Evolutionary conservation across 1,140 invertebrate genomes (phyloP).

Genomic region (Lineus longissimus): DNA sequence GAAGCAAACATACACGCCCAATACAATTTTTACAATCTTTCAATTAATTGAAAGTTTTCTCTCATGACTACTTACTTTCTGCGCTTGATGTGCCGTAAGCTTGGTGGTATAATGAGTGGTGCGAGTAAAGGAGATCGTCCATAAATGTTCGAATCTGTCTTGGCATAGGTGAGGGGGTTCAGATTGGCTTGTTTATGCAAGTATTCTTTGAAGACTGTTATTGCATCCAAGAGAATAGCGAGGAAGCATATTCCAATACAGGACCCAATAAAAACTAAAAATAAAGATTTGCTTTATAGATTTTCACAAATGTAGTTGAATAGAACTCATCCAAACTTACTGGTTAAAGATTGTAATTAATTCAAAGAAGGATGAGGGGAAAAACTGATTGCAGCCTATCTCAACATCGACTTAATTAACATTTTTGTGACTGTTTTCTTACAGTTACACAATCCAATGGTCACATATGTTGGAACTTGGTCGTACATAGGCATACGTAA

Average conservation of each 20-base stretch:
- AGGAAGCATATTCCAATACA: not conserved
- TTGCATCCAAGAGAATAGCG: not conserved
- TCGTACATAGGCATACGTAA: not conserved
- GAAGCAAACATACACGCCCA: not conserved
- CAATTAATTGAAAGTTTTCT: not conserved
- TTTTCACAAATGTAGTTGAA: slow-evolving; percentile 6
- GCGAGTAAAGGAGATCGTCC: slow-evolving; percentile 17
- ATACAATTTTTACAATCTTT: not conserved
- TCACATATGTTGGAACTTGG: not conserved
- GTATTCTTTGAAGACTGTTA: not conserved
- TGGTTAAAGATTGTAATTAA: not conserved
- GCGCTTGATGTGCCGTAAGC: slow-evolving; percentile 17
- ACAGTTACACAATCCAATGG: not conserved
- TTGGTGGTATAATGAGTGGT: slow-evolving; percentile 22
- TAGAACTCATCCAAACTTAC: not conserved
- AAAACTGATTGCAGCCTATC: not conserved
- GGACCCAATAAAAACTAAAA: not conserved
- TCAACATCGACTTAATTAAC: not conserved
- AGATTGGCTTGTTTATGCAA: slow-evolving; percentile 10
- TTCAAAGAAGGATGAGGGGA: not conserved
- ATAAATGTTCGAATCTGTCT: slow-evolving; percentile 16
- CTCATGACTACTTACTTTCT: slow-evolving; percentile 18
- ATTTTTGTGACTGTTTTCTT: not conserved
- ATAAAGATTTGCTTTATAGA: slow-evolving; percentile 10
- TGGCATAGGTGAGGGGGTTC: slow-evolving; percentile 22